phyloP scores from a whole-genome alignment of 2,888 invertebrate species.

The Griposia aprilina region DNA sequence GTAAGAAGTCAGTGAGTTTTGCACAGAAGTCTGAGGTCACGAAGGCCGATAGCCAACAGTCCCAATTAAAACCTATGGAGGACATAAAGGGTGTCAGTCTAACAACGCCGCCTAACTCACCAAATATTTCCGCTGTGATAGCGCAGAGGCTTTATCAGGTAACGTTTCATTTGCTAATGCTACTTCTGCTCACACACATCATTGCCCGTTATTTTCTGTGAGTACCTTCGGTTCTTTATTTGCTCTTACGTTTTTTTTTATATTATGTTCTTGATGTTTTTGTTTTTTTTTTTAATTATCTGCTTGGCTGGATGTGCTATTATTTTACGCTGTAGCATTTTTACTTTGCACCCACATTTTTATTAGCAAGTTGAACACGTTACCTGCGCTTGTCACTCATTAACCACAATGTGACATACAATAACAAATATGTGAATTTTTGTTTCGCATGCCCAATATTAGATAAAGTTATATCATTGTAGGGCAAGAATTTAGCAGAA shows the following conservation, averaged over 20 bases:
- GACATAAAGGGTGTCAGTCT: conserved; percentile 86
- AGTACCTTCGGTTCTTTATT: conserved; percentile 85
- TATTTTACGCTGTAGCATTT: conserved; percentile 50
- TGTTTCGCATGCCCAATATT: conserved; percentile 37
- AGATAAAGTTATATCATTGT: conserved; percentile 66
- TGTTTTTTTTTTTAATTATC: conserved; percentile 4
- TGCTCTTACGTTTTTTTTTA: conserved; percentile 70
- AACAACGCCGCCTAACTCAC: conserved; percentile 93
- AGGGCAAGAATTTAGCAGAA: conserved; percentile 91
- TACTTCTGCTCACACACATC: conserved; percentile 78
- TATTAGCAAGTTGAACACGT: conserved; percentile 57
- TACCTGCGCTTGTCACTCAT: conserved; percentile 65
- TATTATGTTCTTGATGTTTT: conserved; percentile 54
- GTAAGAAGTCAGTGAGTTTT: conserved; percentile 95
- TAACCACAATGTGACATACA: conserved; percentile 54
- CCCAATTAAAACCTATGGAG: conserved; percentile 88
- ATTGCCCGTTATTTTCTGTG: conserved; percentile 87
- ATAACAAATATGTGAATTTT: conserved; percentile 7
- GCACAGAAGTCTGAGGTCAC: conserved; percentile 90
- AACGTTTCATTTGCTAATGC: conserved; percentile 76
- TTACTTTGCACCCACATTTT: conserved; percentile 62
- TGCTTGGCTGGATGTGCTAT: conserved; percentile 53
- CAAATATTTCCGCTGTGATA: conserved; percentile 92
- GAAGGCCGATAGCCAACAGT: conserved; percentile 82
- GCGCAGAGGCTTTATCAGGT: conserved; percentile 91